Conservation (phyloP, 2,888 invertebrate genomes). For the Diaprepes abbreviatus region DNA sequence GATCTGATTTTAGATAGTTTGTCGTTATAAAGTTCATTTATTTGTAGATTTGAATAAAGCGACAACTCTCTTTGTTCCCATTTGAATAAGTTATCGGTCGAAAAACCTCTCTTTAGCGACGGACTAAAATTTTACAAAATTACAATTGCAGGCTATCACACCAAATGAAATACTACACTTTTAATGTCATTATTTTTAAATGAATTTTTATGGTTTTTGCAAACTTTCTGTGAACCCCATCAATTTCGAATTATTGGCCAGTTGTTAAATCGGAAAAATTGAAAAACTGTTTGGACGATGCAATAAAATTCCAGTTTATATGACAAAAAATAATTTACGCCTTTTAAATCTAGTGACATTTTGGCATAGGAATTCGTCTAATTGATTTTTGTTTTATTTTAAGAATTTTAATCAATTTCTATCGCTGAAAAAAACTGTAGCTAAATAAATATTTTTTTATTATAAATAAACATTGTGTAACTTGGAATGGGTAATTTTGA, state of each 20-base stretch:
- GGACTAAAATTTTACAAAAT: background rate
- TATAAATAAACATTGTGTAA: no score
- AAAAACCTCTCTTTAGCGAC: background rate
- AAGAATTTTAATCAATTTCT: no score
- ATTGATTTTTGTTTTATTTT: no score
- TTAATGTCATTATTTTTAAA: conserved; percentile 55
- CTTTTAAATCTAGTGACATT: background rate
- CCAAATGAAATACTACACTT: conserved; percentile 54
- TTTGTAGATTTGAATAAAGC: no score
- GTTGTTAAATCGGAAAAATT: conserved; percentile 33
- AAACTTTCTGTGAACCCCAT: conserved; percentile 23
- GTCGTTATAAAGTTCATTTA: no score
- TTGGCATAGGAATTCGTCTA: background rate
- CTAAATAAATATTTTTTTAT: no score
- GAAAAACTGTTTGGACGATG: conserved; percentile 21
- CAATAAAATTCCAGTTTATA: conserved; percentile 18
- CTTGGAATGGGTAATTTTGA: no score
- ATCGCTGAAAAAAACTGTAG: no score
- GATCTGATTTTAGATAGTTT: no score
- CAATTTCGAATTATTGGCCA: conserved; percentile 31
- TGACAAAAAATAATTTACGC: conserved; percentile 22
- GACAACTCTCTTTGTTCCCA: no score
- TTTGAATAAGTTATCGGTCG: no score
- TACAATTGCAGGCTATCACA: conserved; percentile 7
- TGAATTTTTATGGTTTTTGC: conserved; percentile 53